Evolutionary conservation across 1,140 invertebrate species (phyloP).

Genomic region (Aphelinus atriplicis): DNA sequence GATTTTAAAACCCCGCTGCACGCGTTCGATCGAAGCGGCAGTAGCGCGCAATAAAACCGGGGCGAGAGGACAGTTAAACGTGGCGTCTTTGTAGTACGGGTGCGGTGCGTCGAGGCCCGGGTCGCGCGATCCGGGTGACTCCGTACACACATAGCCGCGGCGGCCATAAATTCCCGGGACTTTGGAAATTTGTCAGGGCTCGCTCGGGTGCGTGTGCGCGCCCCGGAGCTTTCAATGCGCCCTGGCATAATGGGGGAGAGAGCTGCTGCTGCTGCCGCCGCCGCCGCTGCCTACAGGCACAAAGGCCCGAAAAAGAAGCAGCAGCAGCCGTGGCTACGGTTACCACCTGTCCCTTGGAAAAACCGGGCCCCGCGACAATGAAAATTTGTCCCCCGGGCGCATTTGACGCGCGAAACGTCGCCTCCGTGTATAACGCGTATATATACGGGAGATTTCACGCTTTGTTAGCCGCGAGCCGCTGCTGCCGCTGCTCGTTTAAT

Average conservation of each 20-base stretch:
- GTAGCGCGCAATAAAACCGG: too few relatives aligned
- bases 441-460: constrained; percentile 56
- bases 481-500: too few relatives aligned
- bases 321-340: constrained; percentile 39
- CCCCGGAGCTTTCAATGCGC: not conserved
- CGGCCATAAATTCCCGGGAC: constrained; percentile 19
- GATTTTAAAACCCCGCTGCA: too few relatives aligned
- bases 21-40: too few relatives aligned
- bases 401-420: constrained; percentile 62
- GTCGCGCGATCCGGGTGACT: not conserved
- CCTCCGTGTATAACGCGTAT: constrained; percentile 2
- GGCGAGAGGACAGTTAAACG: too few relatives aligned
- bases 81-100: too few relatives aligned
- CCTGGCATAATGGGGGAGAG: constrained; percentile 13
- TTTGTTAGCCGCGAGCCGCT: constrained; percentile 50
- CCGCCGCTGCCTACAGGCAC: not conserved
- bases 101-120: not conserved
- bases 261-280: not conserved
- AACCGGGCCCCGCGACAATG: constrained; percentile 53
- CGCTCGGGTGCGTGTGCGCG: not conserved
- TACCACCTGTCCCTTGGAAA: constrained; percentile 58
- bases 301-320: constrained; percentile 20
- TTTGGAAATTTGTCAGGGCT: constrained; percentile 35
- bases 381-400: constrained; percentile 61
- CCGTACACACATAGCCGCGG: too few relatives aligned